Evolutionary conservation across 2,113 vertebrate species (phyloP).

Genomic region (Pitta sordida): DNA sequence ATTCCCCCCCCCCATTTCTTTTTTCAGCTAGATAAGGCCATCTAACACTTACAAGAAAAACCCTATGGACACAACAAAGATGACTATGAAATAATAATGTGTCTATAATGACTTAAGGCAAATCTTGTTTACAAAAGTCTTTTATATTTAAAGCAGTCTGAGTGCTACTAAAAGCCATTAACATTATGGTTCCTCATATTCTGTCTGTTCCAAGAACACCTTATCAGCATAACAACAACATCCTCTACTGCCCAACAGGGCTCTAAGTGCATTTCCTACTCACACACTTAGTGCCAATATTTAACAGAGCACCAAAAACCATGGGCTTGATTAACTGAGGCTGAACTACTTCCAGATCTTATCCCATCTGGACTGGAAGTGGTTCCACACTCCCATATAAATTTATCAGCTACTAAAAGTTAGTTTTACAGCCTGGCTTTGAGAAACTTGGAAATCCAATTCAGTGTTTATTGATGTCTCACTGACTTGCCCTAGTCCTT

Average conservation of each 20-base stretch:
- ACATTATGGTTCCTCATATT: background rate
- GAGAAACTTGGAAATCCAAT: background rate
- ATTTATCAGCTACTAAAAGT: background rate
- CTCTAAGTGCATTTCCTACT: background rate
- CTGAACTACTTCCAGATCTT: background rate
- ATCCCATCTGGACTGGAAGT: rapidly evolving
- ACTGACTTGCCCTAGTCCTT: background rate
- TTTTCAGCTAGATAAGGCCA: background rate
- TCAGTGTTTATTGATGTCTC: background rate
- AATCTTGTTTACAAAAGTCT: background rate
- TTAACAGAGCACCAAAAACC: background rate
- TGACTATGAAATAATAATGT: background rate
- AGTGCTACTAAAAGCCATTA: background rate
- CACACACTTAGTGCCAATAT: background rate
- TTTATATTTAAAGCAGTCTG: background rate
- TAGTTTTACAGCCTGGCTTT: background rate
- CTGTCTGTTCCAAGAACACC: background rate
- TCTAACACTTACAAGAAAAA: background rate
- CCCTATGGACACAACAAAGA: background rate
- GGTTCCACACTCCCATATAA: too few species aligned
- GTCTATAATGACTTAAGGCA: background rate
- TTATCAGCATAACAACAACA: background rate
- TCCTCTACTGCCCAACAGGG: background rate
- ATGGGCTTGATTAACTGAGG: background rate
- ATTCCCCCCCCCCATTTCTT: rapidly evolving